Evolutionary conservation across 2,888 invertebrate genomes (phyloP), one percentile per base, ranked within the genome.

Genomic region (Ischnura elegans): DNA sequence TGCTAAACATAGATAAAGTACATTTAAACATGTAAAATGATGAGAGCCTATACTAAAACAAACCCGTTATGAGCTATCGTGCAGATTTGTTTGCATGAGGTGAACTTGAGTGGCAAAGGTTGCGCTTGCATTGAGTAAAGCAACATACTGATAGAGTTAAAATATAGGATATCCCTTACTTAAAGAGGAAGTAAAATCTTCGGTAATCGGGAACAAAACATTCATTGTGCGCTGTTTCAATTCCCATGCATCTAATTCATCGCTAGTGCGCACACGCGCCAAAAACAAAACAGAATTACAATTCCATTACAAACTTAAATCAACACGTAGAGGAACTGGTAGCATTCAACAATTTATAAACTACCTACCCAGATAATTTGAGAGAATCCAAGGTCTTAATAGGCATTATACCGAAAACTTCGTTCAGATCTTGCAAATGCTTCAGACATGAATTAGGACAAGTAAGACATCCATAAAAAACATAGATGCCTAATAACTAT

Each of bases 241-340:
- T 55, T 61, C 43, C 61, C 55, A n/a, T 66, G 90, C 43, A 42
- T 61, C n/a, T 66, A 90, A 90, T 90, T 90, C 43, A 61, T 55
- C 45, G 90, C 90, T 61, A 90, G 55, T 55, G 90, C 90, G 90
- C 90, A 90, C 90, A 90, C 90, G 90, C 90, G 90, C 90, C 90
- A 90, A 90, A 90, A 90, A 90, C 90, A 61, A 90, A 90, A 61
- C 25, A 45, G 61, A 66, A 76, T 16, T 76, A 36, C 66, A 61
- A 66, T 61, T 43, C 55, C 66, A 61, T 29, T 55, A 61, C 25
- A 61, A 21, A 90, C 25, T 43, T 36, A 66, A 43, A 43, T 10
- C 21, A 29, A 61, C 43, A 55, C 25, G 43, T 66, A n/a, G 42
- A n/a, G 8, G 42, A 61, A 13, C 2, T 1, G 61, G 42, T 19